Percentiles rank a stretch among this genome's conserved stretches.
These are phyloP conservation scores for Orthosia gothica DNA, from an alignment of 2,888 invertebrate genomes.

Conservation along the genomic window DNA sequence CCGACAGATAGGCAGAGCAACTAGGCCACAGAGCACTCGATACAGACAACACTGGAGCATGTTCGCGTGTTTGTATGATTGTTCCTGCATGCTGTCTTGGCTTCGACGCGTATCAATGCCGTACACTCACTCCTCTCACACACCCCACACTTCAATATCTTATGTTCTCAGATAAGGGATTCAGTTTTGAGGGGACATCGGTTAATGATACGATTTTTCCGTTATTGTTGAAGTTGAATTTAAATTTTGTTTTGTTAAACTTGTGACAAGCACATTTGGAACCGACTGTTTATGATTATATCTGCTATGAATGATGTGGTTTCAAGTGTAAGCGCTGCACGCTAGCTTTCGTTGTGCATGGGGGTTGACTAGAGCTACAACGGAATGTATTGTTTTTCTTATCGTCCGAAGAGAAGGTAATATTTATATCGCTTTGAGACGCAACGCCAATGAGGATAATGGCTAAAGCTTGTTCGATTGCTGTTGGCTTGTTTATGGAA, in stretches of 20 bases:
- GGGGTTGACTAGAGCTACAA: slow-evolving; percentile 89
- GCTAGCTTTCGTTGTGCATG: slow-evolving; percentile 92
- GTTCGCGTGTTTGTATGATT: slow-evolving; percentile 86
- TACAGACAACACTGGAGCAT: slow-evolving; percentile 88
- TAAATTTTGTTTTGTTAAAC: slow-evolving; percentile 74
- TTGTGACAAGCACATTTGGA: slow-evolving; percentile 83
- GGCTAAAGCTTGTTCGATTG: slow-evolving; percentile 89
- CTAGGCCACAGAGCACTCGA: slow-evolving; percentile 86
- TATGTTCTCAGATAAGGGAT: slow-evolving; percentile 70
- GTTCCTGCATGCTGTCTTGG: slow-evolving; percentile 91
- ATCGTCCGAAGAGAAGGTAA: slow-evolving; percentile 87
- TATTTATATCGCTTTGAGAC: slow-evolving; percentile 87
- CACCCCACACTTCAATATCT: slow-evolving; percentile 79
- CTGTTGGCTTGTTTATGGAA: slow-evolving; percentile 90
- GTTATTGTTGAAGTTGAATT: slow-evolving; percentile 68
- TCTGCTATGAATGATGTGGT: slow-evolving; percentile 87
- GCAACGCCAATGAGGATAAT: slow-evolving; percentile 86
- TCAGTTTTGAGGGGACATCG: slow-evolving; percentile 67
- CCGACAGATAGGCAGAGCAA: slow-evolving; percentile 73
- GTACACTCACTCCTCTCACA: slow-evolving; percentile 83
- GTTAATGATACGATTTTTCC: slow-evolving; percentile 66
- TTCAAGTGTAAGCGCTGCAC: slow-evolving; percentile 89
- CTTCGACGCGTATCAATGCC: slow-evolving; percentile 83
- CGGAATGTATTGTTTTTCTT: slow-evolving; percentile 87
- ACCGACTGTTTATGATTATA: slow-evolving; percentile 78